A percentile compares a stretch with the other conserved stretches of the same genome.
Evolutionary conservation across 1,140 invertebrate genomes (phyloP).

Genomic region (Sogatella furcifera): DNA sequence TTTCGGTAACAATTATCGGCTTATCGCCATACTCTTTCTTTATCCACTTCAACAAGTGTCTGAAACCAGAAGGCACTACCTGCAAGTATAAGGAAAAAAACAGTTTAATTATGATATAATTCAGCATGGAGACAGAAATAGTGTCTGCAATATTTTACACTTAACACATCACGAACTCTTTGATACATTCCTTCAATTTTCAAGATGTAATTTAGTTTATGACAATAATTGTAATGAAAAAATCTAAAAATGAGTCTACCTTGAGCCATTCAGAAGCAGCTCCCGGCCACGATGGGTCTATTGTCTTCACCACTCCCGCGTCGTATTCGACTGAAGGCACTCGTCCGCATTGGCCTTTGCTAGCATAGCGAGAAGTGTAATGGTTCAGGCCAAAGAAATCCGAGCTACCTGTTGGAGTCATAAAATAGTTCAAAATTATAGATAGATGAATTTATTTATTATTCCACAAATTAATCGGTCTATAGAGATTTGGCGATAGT

Average conservation of each 20-base stretch:
- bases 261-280: constrained; percentile 39
- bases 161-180: no score
- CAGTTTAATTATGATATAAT: no score
- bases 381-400: constrained; percentile 51
- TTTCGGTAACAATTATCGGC: constrained; percentile 56
- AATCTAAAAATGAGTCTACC: no score
- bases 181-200: no score
- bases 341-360: constrained; percentile 23
- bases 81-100: constrained; percentile 20
- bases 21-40: constrained; percentile 46
- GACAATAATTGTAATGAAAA: no score
- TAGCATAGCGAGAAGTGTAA: constrained; percentile 35
- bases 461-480: no score
- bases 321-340: constrained; percentile 40
- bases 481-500: no score
- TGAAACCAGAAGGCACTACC: constrained; percentile 52
- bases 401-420: constrained; percentile 32
- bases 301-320: constrained; percentile 33
- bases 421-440: no score
- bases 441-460: no score
- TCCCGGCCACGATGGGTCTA: constrained; percentile 36
- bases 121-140: no score
- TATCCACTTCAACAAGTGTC: constrained; percentile 51
- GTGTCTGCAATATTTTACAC: no score
- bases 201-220: no score